Conservation (phyloP, 1,140 invertebrate species). For the Achatina immaculata region DNA sequence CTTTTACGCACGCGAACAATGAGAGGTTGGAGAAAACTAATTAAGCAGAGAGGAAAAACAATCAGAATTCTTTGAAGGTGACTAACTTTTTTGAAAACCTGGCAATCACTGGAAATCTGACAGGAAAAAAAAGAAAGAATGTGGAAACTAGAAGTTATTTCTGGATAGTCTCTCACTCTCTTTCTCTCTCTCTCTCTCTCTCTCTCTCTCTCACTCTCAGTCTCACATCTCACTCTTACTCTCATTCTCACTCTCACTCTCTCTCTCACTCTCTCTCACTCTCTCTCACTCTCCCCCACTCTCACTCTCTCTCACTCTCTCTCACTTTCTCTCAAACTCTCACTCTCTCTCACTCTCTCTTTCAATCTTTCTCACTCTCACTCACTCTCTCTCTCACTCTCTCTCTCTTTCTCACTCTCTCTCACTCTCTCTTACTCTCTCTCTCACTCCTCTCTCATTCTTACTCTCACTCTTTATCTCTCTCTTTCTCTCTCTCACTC, state of each 20-base stretch:
- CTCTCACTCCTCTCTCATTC: background rate
- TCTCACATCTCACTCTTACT: background rate
- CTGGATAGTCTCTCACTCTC: too few relatives aligned
- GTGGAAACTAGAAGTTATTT: too few relatives aligned
- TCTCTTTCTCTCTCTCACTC: background rate
- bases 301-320: constrained; percentile 1
- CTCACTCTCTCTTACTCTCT: background rate
- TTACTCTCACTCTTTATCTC: background rate
- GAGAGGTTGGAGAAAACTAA: too few relatives aligned
- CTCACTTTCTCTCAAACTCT: constrained; percentile 13
- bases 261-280: background rate
- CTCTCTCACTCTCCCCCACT: background rate
- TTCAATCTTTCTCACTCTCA: constrained; percentile 15
- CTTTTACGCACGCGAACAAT: too few relatives aligned
- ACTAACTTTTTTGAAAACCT: too few relatives aligned
- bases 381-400: background rate
- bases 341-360: background rate
- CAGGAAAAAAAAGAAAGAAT: too few relatives aligned
- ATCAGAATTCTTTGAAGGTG: too few relatives aligned
- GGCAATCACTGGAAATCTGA: too few relatives aligned
- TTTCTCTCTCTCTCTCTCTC: background rate
- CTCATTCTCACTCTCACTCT: background rate
- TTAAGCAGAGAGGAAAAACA: too few relatives aligned
- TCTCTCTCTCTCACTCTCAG: background rate
- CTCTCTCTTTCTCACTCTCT: background rate